A percentile compares a stretch with the other conserved stretches of the same genome.
phyloP scores from a whole-genome alignment of 2,113 vertebrate species.

The Platichthys flesus region DNA sequence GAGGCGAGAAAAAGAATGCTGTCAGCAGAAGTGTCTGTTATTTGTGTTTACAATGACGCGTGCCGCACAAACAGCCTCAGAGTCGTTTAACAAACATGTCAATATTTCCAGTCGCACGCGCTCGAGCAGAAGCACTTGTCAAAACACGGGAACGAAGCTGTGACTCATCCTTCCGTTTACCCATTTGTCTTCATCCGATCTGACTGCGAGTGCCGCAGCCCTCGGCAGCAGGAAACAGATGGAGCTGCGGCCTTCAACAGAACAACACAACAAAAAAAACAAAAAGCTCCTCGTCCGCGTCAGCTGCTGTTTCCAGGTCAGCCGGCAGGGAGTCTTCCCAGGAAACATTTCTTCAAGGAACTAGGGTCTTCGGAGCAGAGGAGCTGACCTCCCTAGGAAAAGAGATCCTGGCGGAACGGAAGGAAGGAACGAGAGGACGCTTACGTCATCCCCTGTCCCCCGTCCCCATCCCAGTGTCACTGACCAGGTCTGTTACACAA shows the following conservation, averaged over 20 bases:
- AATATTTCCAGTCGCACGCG: conserved; percentile 36
- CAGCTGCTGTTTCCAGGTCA: conserved; percentile 69
- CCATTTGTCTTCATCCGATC: conserved; percentile 54
- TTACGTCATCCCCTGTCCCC: conserved; percentile 54
- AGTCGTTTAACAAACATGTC: conserved; percentile 43
- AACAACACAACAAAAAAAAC: conserved; percentile 34
- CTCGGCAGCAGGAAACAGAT: conserved; percentile 74
- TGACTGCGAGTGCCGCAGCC: conserved; percentile 35
- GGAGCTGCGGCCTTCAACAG: conserved; percentile 56
- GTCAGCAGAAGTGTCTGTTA: background rate
- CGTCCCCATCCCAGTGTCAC: conserved; percentile 6
- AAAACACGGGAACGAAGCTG: conserved; percentile 50
- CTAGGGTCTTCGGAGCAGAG: conserved; percentile 55
- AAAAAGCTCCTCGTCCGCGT: conserved; percentile 15
- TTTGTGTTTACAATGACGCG: conserved; percentile 19
- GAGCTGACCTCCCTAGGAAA: conserved; percentile 49
- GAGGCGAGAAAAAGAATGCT: background rate
- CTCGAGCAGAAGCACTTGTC: conserved; percentile 60
- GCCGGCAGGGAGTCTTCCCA: conserved; percentile 33
- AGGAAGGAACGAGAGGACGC: conserved; percentile 52
- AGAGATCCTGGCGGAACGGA: conserved; percentile 47
- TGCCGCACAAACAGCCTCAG: conserved; percentile 19
- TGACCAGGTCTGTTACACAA: conserved; percentile 64
- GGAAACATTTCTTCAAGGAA: conserved; percentile 75
- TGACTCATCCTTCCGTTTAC: conserved; percentile 69